Evolutionary conservation across 2,797 vertebrate genomes (phyloP), one percentile per base, ranked within the genome.

Genomic region (Crax fasciolata): DNA sequence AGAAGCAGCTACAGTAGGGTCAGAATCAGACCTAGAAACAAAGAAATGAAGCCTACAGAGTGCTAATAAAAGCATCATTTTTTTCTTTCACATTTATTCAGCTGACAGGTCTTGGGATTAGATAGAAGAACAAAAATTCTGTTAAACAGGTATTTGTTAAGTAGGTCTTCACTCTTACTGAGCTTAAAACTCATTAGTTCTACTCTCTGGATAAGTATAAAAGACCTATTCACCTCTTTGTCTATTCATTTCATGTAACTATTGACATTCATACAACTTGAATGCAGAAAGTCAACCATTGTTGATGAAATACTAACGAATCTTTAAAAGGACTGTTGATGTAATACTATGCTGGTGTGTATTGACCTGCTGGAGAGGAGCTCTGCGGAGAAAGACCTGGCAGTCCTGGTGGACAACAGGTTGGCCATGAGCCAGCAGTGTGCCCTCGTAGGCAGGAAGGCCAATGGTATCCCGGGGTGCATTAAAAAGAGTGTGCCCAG

Each of bases 121-220:
- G 76, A 84, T 63, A 77, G 35, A 87, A 89, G 58, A 92, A 89
- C 27, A 86, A 92, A 91, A 81, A 65, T 77, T 79, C 83, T 75
- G 48, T 83, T 92, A 79, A 83, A 72, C 59, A 66, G 23, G 38
- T 23, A n/a, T 92, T 91, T 96, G 58, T 95, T 91, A 95, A 90
- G 71, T 80, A 93, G 55, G 72, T 83, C 32, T 87, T 13, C 0
- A 3, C 77, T 90, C 70, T 83, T 96, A 61, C 76, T 96, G 51
- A 39, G 43, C 89, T 92, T 94, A 91, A 94, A 93, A 88, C 75
- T 91, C 65, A 86, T 90, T 96, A 90, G 71, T 95, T 97, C 82
- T 93, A 94, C 78, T 92, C 74, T 96, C 78, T 83, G 77, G 48
- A 39, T 74, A 93, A 78, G 68, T 44, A 95, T 84, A 97, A 97